Evolutionary conservation across 2,888 invertebrate species (phyloP).

Genomic region (Sarcophaga variegata): DNA sequence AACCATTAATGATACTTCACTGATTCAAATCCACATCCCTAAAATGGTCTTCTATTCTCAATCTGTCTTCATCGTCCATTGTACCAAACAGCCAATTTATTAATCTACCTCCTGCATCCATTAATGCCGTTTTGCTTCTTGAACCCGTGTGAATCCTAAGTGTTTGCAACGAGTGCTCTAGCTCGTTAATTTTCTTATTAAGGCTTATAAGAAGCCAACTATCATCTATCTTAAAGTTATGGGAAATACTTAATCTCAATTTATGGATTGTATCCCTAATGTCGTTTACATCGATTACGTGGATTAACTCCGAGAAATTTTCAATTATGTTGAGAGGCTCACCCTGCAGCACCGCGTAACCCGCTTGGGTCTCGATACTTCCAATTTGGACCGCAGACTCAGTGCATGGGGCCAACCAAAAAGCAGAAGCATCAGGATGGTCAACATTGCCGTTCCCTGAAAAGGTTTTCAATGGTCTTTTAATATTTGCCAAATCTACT

Average conservation of each 20-base stretch:
- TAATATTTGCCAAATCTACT: slow-evolving; percentile 10
- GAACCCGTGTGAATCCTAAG: slow-evolving; percentile 19
- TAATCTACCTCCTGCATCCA: slow-evolving; percentile 38
- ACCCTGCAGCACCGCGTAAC: no score
- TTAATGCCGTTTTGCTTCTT: slow-evolving; percentile 48
- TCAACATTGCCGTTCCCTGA: no score
- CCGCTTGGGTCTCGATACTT: no score
- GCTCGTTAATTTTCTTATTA: slow-evolving; percentile 43
- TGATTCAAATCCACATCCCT: slow-evolving; percentile 54
- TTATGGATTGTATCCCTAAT: slow-evolving; percentile 33
- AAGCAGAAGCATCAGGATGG: no score
- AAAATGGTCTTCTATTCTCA: slow-evolving; percentile 42
- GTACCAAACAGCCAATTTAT: slow-evolving; percentile 62
- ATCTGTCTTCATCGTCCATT: slow-evolving; percentile 54
- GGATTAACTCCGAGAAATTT: slow-evolving; percentile 40
- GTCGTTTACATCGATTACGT: slow-evolving; percentile 50
- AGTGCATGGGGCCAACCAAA: no score
- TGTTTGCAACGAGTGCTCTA: slow-evolving; percentile 32
- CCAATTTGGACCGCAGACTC: no score
- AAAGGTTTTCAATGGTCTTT: not conserved
- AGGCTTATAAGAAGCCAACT: slow-evolving; percentile 35
- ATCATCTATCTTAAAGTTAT: slow-evolving; percentile 35
- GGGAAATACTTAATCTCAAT: slow-evolving; percentile 25
- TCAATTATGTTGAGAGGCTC: no score
- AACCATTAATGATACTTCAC: slow-evolving; percentile 43